phyloP scores from a whole-genome alignment of 2,797 vertebrate species.

The Dermochelys coriacea region DNA sequence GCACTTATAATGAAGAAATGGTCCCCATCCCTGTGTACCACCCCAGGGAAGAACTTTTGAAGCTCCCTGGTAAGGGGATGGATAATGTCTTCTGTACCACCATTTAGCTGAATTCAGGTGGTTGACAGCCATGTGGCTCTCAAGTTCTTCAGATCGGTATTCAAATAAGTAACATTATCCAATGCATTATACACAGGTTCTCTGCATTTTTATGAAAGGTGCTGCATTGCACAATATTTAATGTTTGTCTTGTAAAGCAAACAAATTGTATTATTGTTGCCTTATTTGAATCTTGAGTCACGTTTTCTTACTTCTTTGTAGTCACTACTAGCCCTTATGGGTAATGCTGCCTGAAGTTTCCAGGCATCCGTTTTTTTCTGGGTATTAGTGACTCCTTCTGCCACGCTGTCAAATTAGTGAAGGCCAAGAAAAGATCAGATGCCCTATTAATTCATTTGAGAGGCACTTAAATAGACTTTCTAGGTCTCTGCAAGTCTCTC shows the following conservation, averaged over 20 bases:
- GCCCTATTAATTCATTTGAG: not conserved
- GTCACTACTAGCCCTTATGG: not conserved
- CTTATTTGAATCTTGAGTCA: not conserved
- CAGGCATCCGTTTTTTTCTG: not conserved
- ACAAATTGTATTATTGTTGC: not conserved
- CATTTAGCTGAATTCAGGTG: not conserved
- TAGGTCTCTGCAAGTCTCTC: not conserved
- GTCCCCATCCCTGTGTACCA: not conserved
- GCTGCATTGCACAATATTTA: not conserved
- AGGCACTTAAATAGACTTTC: conserved; percentile 1
- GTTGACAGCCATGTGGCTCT: not conserved
- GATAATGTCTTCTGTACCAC: not conserved
- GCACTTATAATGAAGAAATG: not conserved
- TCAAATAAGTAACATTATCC: not conserved
- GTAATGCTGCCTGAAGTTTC: not conserved
- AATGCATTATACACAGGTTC: fast-evolving
- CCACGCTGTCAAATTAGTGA: not conserved
- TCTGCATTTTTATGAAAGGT: not conserved
- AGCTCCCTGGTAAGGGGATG: not conserved
- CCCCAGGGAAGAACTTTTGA: not conserved
- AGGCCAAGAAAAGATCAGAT: not conserved
- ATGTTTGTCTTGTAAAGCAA: not conserved
- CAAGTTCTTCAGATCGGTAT: fast-evolving
- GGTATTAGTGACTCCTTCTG: not conserved
- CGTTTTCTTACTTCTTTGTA: not conserved